These are phyloP conservation scores for Hypocryptadius cinnamomeus DNA, from an alignment of 2,113 vertebrate genomes.

Conservation along the genomic window DNA sequence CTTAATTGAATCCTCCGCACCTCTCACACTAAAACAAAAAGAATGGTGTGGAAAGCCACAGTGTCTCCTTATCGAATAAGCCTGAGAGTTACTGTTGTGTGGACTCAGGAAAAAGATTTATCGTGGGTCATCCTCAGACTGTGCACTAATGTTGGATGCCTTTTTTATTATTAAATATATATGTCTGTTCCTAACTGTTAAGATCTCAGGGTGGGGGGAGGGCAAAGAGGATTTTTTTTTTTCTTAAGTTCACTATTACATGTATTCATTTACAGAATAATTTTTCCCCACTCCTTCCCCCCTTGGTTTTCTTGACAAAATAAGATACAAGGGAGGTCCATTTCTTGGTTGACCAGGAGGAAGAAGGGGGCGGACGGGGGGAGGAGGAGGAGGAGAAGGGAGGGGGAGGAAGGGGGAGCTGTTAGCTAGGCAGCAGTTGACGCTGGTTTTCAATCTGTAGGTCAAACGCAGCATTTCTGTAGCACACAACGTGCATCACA, in stretches of 20 bases:
- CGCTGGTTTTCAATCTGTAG: constrained; percentile 67
- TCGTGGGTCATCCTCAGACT: not conserved
- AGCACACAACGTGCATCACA: not conserved
- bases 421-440: constrained; percentile 63
- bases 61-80: not conserved
- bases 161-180: not conserved
- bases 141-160: not conserved
- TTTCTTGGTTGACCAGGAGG: constrained; percentile 54
- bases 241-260: not conserved
- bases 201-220: not conserved
- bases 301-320: not conserved
- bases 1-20: constrained; percentile 35
- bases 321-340: not conserved
- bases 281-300: not conserved
- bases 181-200: not conserved
- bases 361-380: not conserved
- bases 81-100: not conserved
- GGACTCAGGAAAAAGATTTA: not conserved
- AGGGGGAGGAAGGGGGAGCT: not conserved
- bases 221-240: not conserved
- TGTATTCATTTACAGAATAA: not conserved
- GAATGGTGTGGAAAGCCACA: not conserved
- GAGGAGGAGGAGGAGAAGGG: not conserved
- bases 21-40: constrained; percentile 49
- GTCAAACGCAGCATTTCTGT: constrained; percentile 57